A percentile compares a stretch with the other conserved stretches of the same genome.
Conservation (phyloP, 2,888 invertebrate genomes). For the Agrochola litura region DNA sequence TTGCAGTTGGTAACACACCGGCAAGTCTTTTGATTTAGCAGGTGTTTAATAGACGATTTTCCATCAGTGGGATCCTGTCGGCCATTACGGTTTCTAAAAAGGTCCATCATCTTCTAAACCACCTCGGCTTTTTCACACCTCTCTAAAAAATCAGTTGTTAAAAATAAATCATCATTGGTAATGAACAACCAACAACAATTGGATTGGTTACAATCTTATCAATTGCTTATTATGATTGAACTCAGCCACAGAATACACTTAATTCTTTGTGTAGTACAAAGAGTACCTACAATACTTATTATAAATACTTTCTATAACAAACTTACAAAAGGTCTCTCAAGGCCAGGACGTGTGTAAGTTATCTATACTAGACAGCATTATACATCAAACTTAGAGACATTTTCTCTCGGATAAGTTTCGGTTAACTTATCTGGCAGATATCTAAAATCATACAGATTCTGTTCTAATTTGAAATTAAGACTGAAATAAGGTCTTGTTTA, state of each 20-base stretch:
- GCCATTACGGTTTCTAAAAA: neutral
- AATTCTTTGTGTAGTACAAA: conserved; percentile 4
- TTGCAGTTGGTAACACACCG: neutral
- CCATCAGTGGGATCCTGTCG: neutral
- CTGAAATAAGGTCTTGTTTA: neutral
- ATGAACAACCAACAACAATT: too few species aligned
- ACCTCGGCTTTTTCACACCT: neutral
- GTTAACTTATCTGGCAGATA: neutral
- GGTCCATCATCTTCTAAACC: neutral
- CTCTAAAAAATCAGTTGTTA: neutral
- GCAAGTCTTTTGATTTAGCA: neutral
- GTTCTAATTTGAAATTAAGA: neutral
- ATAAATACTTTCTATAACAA: conserved; percentile 5
- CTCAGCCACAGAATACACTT: conserved; percentile 8
- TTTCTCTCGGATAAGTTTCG: neutral
- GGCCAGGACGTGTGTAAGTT: neutral
- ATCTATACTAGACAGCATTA: neutral
- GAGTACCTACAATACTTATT: neutral
- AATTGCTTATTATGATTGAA: conserved; percentile 10
- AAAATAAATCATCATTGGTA: neutral
- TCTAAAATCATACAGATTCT: neutral
- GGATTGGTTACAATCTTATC: conserved; percentile 4
- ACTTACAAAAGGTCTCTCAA: neutral
- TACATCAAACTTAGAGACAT: neutral
- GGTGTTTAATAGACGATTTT: neutral